Conservation (phyloP, 92 coral and sea anemone genomes). For the Palythoa heliodiscus region DNA sequence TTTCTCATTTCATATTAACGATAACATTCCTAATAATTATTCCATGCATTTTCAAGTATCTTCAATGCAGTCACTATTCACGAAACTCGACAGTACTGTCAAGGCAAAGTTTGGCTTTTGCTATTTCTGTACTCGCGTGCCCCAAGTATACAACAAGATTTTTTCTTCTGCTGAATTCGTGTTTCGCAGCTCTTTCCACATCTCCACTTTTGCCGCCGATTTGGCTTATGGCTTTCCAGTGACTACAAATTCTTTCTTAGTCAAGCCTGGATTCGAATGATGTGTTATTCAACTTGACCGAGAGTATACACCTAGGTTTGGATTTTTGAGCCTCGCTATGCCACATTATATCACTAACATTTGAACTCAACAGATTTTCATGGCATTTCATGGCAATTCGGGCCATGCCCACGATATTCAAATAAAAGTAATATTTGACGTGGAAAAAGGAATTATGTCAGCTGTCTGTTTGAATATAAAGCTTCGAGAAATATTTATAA, state of each 20-base stretch:
- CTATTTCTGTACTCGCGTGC: background rate
- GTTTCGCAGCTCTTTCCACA: background rate
- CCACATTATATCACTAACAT: background rate
- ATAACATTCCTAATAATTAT: background rate
- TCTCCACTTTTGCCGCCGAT: constrained; percentile 6
- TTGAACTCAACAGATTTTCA: background rate
- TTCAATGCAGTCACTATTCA: background rate
- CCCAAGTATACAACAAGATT: background rate
- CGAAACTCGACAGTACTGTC: background rate
- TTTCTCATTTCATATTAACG: background rate
- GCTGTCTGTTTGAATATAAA: too few species aligned
- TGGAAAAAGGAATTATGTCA: too few species aligned
- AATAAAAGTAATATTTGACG: too few species aligned
- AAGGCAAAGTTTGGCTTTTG: background rate
- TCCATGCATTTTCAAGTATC: background rate
- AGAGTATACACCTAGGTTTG: background rate
- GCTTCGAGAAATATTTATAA: too few species aligned
- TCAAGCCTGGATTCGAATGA: constrained; percentile 13
- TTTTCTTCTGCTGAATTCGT: constrained; percentile 15
- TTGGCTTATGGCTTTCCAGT: constrained; percentile 9
- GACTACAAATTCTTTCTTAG: constrained; percentile 14
- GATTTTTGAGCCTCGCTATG: background rate
- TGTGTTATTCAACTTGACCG: background rate
- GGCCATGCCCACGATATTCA: too few species aligned
- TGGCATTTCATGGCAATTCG: background rate